These are phyloP conservation scores for Gymnocephalus cernua DNA, from an alignment of 2,113 vertebrate species.

Conservation along the genomic window DNA sequence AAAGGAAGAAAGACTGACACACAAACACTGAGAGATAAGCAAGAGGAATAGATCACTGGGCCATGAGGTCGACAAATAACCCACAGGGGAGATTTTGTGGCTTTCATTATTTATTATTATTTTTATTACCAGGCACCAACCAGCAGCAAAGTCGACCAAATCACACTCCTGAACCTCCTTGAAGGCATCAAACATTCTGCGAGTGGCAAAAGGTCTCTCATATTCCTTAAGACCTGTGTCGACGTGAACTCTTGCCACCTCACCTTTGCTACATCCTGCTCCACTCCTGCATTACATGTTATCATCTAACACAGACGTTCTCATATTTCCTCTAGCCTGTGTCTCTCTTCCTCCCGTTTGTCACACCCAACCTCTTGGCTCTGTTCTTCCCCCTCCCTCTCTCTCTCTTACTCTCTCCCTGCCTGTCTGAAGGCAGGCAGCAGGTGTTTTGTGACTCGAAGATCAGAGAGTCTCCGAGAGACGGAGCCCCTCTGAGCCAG, in stretches of 20 bases:
- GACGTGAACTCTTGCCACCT: constrained; percentile 4
- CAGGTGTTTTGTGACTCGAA: constrained; percentile 75
- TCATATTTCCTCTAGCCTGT: constrained; percentile 36
- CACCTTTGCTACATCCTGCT: constrained; percentile 19
- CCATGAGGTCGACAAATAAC: constrained; percentile 45
- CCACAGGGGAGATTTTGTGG: constrained; percentile 19
- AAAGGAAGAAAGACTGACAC: constrained; percentile 38
- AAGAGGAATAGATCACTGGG: constrained; percentile 34
- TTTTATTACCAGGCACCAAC: constrained; percentile 29
- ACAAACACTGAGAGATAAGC: constrained; percentile 14
- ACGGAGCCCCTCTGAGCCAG: constrained; percentile 65
- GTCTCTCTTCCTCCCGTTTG: constrained; percentile 37
- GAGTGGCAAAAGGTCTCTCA: constrained; percentile 25
- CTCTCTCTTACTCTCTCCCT: constrained; percentile 2
- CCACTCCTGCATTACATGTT: constrained; percentile 46
- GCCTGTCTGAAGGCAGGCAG: constrained; percentile 65
- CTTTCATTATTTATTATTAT: constrained; percentile 26
- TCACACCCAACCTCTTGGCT: constrained; percentile 59
- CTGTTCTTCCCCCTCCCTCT: constrained; percentile 23
- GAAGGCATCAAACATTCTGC: constrained; percentile 28
- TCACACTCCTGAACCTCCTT: constrained; percentile 21
- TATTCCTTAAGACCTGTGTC: constrained; percentile 15
- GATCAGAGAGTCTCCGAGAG: constrained; percentile 69
- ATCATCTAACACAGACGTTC: constrained; percentile 26
- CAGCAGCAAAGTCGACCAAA: constrained; percentile 2